Conservation (phyloP, 2,888 invertebrate genomes). For the Athripsodes cinereus region DNA sequence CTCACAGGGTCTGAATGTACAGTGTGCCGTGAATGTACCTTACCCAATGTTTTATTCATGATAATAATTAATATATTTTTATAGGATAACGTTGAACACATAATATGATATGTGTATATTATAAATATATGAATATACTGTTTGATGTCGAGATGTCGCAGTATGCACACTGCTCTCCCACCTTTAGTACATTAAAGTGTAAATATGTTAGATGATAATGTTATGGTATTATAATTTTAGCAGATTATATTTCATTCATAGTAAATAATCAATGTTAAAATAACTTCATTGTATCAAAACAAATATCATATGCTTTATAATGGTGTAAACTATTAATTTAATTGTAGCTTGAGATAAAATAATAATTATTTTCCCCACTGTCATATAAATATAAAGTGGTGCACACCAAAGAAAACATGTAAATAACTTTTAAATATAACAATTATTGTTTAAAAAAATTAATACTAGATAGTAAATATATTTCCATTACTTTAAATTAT, state of each 20-base stretch:
- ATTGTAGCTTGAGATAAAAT: no score
- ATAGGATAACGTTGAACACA: constrained; percentile 8
- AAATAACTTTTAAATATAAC: neutral
- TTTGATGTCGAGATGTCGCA: neutral
- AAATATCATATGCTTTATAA: no score
- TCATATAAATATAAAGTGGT: constrained; percentile 20
- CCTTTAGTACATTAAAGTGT: neutral
- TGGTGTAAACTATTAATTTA: no score
- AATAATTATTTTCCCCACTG: constrained; percentile 12
- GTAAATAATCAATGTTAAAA: neutral
- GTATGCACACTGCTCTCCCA: neutral
- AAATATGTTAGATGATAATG: neutral
- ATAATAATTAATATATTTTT: constrained; percentile 6
- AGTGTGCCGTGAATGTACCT: neutral
- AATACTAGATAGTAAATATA: neutral
- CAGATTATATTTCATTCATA: neutral
- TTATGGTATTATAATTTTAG: no score
- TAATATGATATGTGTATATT: neutral
- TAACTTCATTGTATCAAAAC: neutral
- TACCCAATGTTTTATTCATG: constrained; percentile 3
- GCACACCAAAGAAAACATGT: constrained; percentile 19
- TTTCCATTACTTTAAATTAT: neutral
- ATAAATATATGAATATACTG: neutral
- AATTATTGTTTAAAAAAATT: neutral
- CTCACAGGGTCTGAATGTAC: neutral